Conservation (phyloP, 2,797 vertebrate species). For the Halcyon leucocephala region DNA sequence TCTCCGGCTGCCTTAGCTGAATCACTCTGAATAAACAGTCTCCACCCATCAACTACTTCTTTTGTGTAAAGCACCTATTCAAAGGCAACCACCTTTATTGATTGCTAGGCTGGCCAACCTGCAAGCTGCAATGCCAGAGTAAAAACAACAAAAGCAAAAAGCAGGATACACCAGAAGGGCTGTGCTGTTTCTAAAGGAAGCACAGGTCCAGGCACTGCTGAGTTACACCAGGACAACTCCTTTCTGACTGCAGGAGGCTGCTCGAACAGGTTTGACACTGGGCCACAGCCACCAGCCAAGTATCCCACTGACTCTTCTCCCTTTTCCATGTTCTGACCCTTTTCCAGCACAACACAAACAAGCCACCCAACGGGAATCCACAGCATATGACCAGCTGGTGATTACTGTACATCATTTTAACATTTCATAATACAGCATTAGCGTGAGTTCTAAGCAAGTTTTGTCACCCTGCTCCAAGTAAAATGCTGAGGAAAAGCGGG, state of each 20-base stretch:
- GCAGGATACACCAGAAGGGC: conserved; percentile 53
- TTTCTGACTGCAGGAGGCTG: conserved; percentile 29
- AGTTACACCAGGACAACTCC: conserved; percentile 7
- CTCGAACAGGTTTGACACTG: conserved; percentile 37
- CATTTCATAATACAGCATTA: neutral
- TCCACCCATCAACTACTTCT: conserved; percentile 82
- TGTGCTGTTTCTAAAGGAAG: conserved; percentile 31
- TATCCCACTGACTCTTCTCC: conserved; percentile 21
- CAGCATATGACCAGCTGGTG: conserved; percentile 10
- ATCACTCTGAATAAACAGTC: conserved; percentile 84
- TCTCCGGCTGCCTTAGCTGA: conserved; percentile 76
- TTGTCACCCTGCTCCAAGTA: neutral
- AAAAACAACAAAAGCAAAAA: neutral
- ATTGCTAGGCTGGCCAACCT: conserved; percentile 70
- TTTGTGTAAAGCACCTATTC: conserved; percentile 82
- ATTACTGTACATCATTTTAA: neutral
- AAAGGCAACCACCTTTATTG: conserved; percentile 77
- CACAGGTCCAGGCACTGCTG: conserved; percentile 7
- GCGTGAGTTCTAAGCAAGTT: neutral
- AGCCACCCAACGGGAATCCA: neutral
- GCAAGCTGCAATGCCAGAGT: conserved; percentile 51
- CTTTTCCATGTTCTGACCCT: neutral
- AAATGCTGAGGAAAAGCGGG: neutral
- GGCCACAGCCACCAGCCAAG: neutral
- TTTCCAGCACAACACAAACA: neutral